phyloP scores from a whole-genome alignment of 1,140 invertebrate genomes.

The Megathymus violae region DNA sequence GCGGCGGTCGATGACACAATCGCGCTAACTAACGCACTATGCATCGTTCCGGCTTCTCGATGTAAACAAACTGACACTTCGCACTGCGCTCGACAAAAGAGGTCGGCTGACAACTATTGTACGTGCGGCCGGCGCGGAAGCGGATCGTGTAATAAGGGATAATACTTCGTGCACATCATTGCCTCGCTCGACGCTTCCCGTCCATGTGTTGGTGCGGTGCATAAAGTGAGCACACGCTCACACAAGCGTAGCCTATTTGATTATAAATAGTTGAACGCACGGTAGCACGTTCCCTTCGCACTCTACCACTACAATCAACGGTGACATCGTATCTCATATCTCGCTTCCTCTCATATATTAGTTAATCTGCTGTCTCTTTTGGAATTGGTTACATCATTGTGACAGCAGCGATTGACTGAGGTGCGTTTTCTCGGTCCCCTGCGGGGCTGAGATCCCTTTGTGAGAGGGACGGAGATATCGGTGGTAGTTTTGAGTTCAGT shows the following conservation, averaged over 20 bases:
- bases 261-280: slow-evolving; percentile 83
- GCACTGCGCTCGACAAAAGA: slow-evolving; percentile 72
- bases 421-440: slow-evolving; percentile 61
- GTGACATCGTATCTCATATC: slow-evolving; percentile 58
- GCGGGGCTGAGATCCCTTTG: slow-evolving; percentile 40
- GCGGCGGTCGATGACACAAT: slow-evolving; percentile 76
- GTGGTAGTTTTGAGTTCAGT: slow-evolving; percentile 54
- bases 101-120: slow-evolving; percentile 72
- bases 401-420: slow-evolving; percentile 52
- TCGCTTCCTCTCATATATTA: slow-evolving; percentile 42
- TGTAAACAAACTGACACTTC: slow-evolving; percentile 78
- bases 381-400: slow-evolving; percentile 74
- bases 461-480: slow-evolving; percentile 54
- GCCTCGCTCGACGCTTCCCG: slow-evolving; percentile 63
- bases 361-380: slow-evolving; percentile 53
- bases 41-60: slow-evolving; percentile 67
- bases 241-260: slow-evolving; percentile 73
- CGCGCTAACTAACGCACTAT: slow-evolving; percentile 71
- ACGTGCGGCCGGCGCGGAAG: slow-evolving; percentile 77
- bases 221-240: slow-evolving; percentile 74
- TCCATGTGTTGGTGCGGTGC: slow-evolving; percentile 67
- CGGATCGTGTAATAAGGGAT: slow-evolving; percentile 82
- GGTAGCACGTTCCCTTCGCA: slow-evolving; percentile 82
- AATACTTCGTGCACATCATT: slow-evolving; percentile 82
- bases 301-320: slow-evolving; percentile 75